These are phyloP conservation scores for Meteorus cinctellus DNA, from an alignment of 2,888 invertebrate species.

Conservation along the genomic window DNA sequence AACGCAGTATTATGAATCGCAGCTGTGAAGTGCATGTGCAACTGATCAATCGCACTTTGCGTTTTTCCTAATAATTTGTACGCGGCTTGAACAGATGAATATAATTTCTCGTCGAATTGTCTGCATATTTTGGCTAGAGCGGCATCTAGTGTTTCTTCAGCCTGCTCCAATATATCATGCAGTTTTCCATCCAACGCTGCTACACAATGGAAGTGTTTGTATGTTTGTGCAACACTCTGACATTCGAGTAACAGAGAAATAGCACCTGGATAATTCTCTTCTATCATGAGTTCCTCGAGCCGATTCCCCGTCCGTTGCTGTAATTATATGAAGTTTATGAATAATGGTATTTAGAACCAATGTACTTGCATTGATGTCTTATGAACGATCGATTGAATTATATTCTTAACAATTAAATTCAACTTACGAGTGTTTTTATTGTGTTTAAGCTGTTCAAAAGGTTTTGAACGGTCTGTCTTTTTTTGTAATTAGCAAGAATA, in stretches of 20 bases:
- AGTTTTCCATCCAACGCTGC: slow-evolving; percentile 89
- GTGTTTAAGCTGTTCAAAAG: slow-evolving; percentile 86
- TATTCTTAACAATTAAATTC: slow-evolving; percentile 21
- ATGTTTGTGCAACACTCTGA: slow-evolving; percentile 87
- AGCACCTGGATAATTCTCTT: slow-evolving; percentile 91
- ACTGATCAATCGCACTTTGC: slow-evolving; percentile 93
- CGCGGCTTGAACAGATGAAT: slow-evolving; percentile 89
- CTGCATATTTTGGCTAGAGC: slow-evolving; percentile 84
- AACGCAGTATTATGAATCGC: slow-evolving; percentile 89
- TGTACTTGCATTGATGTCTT: slow-evolving; percentile 15
- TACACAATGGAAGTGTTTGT: slow-evolving; percentile 93
- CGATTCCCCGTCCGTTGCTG: slow-evolving; percentile 89
- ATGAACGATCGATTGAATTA: background rate
- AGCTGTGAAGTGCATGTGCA: slow-evolving; percentile 96
- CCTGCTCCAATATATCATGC: slow-evolving; percentile 92
- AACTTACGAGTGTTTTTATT: slow-evolving; percentile 84
- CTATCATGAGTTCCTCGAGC: slow-evolving; percentile 85
- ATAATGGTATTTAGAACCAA: slow-evolving; percentile 21
- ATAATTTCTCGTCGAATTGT: slow-evolving; percentile 80
- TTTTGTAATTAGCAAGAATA: slow-evolving; percentile 92
- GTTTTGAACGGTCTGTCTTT: slow-evolving; percentile 87
- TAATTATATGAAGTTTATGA: slow-evolving; percentile 23
- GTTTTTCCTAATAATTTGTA: slow-evolving; percentile 93
- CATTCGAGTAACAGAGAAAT: slow-evolving; percentile 93
- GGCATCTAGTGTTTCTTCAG: slow-evolving; percentile 92